Evolutionary conservation across 1,140 invertebrate genomes (phyloP), one percentile per base, ranked within the genome.

Genomic region (Brachionus angularis): DNA sequence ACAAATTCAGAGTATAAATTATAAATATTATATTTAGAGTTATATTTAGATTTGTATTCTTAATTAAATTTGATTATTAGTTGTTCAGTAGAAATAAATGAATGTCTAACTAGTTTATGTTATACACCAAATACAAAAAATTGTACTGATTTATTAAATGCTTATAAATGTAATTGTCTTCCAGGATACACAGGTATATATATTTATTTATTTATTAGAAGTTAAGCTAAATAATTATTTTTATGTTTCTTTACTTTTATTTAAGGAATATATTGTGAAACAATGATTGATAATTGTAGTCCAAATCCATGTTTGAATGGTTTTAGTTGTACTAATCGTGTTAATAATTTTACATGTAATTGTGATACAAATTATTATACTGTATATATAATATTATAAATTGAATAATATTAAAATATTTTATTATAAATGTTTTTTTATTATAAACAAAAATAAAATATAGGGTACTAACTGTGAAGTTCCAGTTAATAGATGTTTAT

Each of bases 101-200:
- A 72, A 69, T 72, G 72, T 55, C 27, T 25, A 23, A 39, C 61
- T 23, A 69, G 10, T 21, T 42, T 42, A 21, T 72, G 71, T 52
- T 29, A 47, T 31, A 21, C 3, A 14, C 27, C 18, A 27, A 46
- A 29, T 21, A 69, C 72, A 12, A 39, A 16, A 8, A 39, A 52
- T 39, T 71, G 67, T 71, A n/a, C 14, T 58, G 92, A 93, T 78
- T 90, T 88, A 0, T 89, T 91, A 69, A 91, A 91, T 1, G 89
- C 88, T 0, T 95, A 94, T 77, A 86, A 87, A 0, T 96, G 92
- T 73, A 81, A 89, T 0, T 96, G 92, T 77, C 87, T 88, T 1
- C 84, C 87, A 70, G 93, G 67, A 16, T 64, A n/a, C n/a, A n/a
- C n/a, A n/a, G n/a, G n/a, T n/a, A n/a, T n/a, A n/a, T n/a, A n/a